phyloP scores from a whole-genome alignment of 2,888 invertebrate genomes.

The Caenorhabditis uteleia region DNA sequence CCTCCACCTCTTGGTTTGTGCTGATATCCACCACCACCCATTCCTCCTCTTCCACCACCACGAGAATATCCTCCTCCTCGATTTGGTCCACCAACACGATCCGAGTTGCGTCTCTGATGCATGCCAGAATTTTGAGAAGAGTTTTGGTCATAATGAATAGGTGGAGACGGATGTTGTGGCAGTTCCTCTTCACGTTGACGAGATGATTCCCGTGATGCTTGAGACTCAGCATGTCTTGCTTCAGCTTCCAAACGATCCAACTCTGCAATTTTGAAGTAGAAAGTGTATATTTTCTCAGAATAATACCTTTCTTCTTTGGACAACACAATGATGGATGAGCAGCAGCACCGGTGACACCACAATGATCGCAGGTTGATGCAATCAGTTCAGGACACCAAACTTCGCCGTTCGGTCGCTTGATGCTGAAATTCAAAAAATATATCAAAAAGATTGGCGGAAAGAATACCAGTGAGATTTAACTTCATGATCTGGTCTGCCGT shows the following conservation, averaged over 20 bases:
- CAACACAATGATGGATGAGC: constrained; percentile 26
- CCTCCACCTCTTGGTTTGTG: not conserved
- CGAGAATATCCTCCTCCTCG: constrained; percentile 5
- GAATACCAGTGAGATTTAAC: not conserved
- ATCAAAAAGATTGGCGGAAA: not conserved
- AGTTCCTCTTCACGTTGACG: constrained; percentile 10
- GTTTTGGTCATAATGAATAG: not conserved
- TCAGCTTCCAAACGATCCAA: not conserved
- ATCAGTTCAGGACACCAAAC: constrained; percentile 25
- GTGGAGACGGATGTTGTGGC: not conserved
- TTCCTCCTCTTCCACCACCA: constrained; percentile 5
- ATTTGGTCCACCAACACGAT: constrained; percentile 4
- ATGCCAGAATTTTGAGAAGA: not conserved
- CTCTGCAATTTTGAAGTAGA: not conserved
- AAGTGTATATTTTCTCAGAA: not conserved
- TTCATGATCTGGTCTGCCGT: not conserved
- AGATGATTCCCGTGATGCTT: constrained; percentile 6
- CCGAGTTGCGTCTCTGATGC: constrained; percentile 3
- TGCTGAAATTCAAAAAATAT: constrained; percentile 17
- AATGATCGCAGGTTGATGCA: constrained; percentile 12
- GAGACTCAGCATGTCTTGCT: too few species aligned
- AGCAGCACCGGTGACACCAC: constrained; percentile 19
- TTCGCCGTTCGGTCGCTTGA: constrained; percentile 22
- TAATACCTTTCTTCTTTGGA: constrained; percentile 19
- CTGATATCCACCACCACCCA: not conserved